A percentile compares a stretch with the other conserved stretches of the same genome.
Evolutionary conservation across 2,888 invertebrate genomes (phyloP).

Genomic region (Branchipolynoe longqiensis): DNA sequence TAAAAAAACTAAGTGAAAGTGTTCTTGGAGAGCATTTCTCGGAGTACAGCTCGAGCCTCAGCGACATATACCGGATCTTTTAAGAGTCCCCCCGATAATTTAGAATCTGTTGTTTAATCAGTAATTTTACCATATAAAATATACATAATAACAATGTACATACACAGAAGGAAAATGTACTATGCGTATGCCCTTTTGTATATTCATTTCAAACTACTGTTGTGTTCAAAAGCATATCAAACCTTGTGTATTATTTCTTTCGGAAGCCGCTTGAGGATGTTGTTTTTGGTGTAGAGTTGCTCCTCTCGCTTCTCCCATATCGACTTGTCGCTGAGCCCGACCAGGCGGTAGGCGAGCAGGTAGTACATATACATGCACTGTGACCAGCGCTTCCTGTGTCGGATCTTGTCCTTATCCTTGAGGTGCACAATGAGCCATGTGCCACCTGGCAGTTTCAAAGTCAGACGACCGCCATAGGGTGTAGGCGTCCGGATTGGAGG

Average conservation of each 20-base stretch:
- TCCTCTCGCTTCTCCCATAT: conserved; percentile 30
- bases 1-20: too few relatives aligned
- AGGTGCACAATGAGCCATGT: conserved; percentile 95
- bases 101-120: too few relatives aligned
- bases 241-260: conserved; percentile 71
- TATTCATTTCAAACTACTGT: too few relatives aligned
- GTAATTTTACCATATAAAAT: too few relatives aligned
- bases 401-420: conserved; percentile 97
- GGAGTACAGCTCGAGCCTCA: too few relatives aligned
- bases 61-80: too few relatives aligned
- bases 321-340: conserved; percentile 80
- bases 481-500: conserved; percentile 96
- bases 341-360: conserved; percentile 94
- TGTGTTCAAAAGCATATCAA: too few relatives aligned
- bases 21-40: too few relatives aligned
- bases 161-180: too few relatives aligned
- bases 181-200: too few relatives aligned
- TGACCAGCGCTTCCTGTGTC: conserved; percentile 99
- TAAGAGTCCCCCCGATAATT: too few relatives aligned
- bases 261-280: conserved; percentile 73
- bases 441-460: conserved; percentile 97
- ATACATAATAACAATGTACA: too few relatives aligned
- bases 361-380: conserved; percentile 99
- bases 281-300: conserved; percentile 1
- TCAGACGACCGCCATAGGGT: conserved; percentile 97